These are phyloP conservation scores for Acanthurus leucopareius DNA, from an alignment of 2,797 vertebrate species.

Conservation along the genomic window DNA sequence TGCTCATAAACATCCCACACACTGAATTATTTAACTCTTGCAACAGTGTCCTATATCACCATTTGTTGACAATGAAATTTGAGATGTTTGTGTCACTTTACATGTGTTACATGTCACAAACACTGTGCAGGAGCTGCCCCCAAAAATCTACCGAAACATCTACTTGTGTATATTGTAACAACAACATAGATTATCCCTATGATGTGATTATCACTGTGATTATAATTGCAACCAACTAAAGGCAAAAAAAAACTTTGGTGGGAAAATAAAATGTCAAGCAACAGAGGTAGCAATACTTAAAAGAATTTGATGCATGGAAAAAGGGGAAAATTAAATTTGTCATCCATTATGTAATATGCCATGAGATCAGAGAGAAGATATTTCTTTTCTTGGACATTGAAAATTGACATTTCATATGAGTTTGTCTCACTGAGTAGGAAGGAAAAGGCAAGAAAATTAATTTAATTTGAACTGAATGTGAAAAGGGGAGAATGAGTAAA, in stretches of 20 bases:
- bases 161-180: slow-evolving; percentile 1
- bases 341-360: slow-evolving; percentile 24
- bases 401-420: slow-evolving; percentile 39
- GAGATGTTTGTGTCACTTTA: slow-evolving; percentile 57
- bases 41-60: slow-evolving; percentile 52
- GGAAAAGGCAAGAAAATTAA: background rate
- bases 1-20: slow-evolving; percentile 28
- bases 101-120: slow-evolving; percentile 24
- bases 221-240: background rate
- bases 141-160: slow-evolving; percentile 1
- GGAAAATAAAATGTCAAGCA: background rate
- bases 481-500: background rate
- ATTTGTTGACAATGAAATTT: slow-evolving; percentile 45
- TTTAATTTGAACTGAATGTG: slow-evolving; percentile 24
- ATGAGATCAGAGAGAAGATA: slow-evolving; percentile 6
- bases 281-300: slow-evolving; percentile 10
- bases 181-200: background rate
- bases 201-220: background rate
- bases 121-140: background rate
- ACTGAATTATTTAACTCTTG: slow-evolving; percentile 73
- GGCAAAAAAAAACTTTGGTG: background rate
- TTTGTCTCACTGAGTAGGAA: background rate
- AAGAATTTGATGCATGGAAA: background rate
- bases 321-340: background rate
- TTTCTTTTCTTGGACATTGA: slow-evolving; percentile 11